Percentiles rank a stretch among this genome's conserved stretches.
Evolutionary conservation across 2,888 invertebrate genomes (phyloP).

Genomic region (Drosophila meridionalis): DNA sequence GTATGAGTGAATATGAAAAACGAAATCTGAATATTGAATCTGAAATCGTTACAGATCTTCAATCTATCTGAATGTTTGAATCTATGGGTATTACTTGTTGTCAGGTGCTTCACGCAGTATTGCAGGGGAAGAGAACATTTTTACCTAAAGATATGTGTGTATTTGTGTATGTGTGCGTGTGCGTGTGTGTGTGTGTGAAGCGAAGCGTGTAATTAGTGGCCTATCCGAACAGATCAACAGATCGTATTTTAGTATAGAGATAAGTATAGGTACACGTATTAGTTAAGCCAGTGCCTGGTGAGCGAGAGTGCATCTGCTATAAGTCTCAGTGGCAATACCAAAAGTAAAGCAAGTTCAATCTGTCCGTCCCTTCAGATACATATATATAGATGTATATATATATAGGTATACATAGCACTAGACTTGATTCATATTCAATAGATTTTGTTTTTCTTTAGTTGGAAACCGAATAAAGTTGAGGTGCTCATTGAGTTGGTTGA

Average conservation of each 20-base stretch:
- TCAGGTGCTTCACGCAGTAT: background rate
- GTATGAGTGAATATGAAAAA: background rate
- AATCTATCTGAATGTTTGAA: background rate
- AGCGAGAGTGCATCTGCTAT: slow-evolving; percentile 7
- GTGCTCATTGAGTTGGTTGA: slow-evolving; percentile 62
- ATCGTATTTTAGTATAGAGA: slow-evolving; percentile 4
- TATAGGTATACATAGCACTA: slow-evolving; percentile 13
- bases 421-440: slow-evolving; percentile 32
- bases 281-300: slow-evolving; percentile 12
- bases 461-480: slow-evolving; percentile 74
- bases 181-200: slow-evolving; percentile 2
- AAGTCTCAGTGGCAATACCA: slow-evolving; percentile 40
- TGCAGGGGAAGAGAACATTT: background rate
- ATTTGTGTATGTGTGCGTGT: background rate
- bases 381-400: slow-evolving; percentile 4
- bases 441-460: slow-evolving; percentile 21
- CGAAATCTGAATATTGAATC: background rate
- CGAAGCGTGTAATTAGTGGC: background rate
- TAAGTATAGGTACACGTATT: slow-evolving; percentile 20
- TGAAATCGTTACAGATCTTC: background rate
- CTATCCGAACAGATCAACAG: slow-evolving; percentile 3
- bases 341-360: slow-evolving; percentile 49
- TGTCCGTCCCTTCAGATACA: slow-evolving; percentile 33
- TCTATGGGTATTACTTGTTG: background rate
- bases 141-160: slow-evolving; percentile 1